These are phyloP conservation scores for Pipistrellus kuhlii DNA, from an alignment of 2,797 vertebrate species.

Conservation along the genomic window DNA sequence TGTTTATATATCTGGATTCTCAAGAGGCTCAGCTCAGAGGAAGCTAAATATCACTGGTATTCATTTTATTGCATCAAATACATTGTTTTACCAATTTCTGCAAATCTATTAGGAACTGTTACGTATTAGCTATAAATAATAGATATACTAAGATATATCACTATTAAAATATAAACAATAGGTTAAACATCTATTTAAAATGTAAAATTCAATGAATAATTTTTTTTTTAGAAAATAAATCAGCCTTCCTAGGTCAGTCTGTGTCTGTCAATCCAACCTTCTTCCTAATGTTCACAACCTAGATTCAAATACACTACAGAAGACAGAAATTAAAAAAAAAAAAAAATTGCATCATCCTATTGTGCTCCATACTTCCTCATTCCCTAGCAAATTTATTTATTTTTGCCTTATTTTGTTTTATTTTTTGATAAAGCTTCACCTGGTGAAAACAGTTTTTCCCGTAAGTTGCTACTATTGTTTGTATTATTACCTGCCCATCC, in stretches of 20 bases:
- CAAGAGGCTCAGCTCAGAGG: neutral
- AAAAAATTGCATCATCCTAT: neutral
- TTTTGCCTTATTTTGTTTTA: slow-evolving; percentile 3
- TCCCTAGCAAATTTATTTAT: neutral
- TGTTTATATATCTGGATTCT: slow-evolving; percentile 20
- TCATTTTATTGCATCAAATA: neutral
- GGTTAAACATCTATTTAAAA: neutral
- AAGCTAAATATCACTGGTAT: neutral
- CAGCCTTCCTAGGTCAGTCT: neutral
- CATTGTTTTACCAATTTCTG: neutral
- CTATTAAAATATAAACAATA: neutral
- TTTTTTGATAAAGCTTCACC: neutral
- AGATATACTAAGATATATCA: neutral
- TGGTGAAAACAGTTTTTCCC: neutral
- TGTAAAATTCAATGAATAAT: neutral
- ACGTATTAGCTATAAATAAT: neutral
- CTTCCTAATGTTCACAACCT: neutral
- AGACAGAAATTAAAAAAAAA: neutral
- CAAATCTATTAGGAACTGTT: neutral
- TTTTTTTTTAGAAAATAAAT: neutral
- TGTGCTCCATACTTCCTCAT: neutral
- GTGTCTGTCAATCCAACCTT: neutral
- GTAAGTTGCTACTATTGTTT: neutral
- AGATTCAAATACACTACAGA: neutral
- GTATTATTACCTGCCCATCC: neutral